Base-by-base conservation (phyloP, 2,797 vertebrate genomes). In the Echeneis naucrates region DNA sequence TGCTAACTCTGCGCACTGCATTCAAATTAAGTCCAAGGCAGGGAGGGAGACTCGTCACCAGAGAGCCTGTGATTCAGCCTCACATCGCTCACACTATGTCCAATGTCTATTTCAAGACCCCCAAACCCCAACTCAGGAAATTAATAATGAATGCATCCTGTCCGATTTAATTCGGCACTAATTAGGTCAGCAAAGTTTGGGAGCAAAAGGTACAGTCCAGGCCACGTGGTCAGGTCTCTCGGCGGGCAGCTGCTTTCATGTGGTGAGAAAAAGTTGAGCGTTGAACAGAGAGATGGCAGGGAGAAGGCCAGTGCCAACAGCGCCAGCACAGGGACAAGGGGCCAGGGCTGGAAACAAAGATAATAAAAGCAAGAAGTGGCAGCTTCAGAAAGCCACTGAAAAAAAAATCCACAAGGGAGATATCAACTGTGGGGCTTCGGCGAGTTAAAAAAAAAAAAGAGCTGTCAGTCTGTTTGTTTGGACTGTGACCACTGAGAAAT, bases 111-210 rank as follows among this genome's bases (percentile, higher is more conserved):
- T 90, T 87, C 82, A 78, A 86, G 82, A 76, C 77, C 83, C 83
- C 57, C 72, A 24, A 38, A 76, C 21, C 66, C 59, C 72, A 72
- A 58, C 72, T 45, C 40, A 48, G 78, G 61, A 83, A 85, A 90
- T 93, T 86, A 92, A 93, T 93, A 92, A 93, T 92, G 86, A 91
- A 93, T 83, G 88, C 81, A 76, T 89, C 83, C 87, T 86, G 85
- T 91, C 88, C 69, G 77, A 88, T 92, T 93, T 89, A 88, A 92
- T 90, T 91, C 66, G 3, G 61, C 61, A 17, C 88, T 93, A 93
- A 93, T 93, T 94, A 89, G 93, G 93, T 93, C 91, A 90, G 90
- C 88, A 92, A 91, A 92, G 84, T 92, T 92, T 86, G 85, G 79
- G 85, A 91, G 86, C n/a, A 61, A 89, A 93, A 93, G 92, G 91